Evolutionary conservation across 1,140 invertebrate genomes (phyloP).

Genomic region (Mercenaria mercenaria): DNA sequence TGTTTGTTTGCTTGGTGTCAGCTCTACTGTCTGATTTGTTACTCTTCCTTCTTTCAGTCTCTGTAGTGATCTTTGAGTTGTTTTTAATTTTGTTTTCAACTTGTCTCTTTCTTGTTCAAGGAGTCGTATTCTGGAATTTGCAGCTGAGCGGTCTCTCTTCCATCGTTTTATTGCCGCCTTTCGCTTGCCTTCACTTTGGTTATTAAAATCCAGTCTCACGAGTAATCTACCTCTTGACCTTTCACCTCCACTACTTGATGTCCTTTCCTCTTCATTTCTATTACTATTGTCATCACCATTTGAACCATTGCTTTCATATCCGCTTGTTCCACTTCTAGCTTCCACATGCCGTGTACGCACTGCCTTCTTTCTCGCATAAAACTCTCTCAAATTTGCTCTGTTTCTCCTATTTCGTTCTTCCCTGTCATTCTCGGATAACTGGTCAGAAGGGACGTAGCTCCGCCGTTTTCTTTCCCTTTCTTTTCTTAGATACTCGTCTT

Average conservation of each 20-base stretch:
- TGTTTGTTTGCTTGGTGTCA: background rate
- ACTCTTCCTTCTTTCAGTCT: background rate
- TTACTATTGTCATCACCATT: background rate
- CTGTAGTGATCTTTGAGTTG: slow-evolving; percentile 2
- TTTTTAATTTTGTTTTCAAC: too few relatives aligned
- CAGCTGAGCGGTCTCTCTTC: slow-evolving; percentile 32
- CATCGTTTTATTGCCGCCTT: slow-evolving; percentile 31
- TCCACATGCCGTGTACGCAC: background rate
- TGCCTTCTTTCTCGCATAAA: slow-evolving; percentile 10
- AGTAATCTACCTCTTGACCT: background rate
- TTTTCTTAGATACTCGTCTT: slow-evolving; percentile 42
- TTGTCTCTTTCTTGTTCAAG: slow-evolving; percentile 25
- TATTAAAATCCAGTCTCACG: slow-evolving; percentile 24
- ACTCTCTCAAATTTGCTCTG: slow-evolving; percentile 10
- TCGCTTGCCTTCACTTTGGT: slow-evolving; percentile 11
- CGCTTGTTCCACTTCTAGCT: slow-evolving; percentile 2
- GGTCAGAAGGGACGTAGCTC: slow-evolving; percentile 14
- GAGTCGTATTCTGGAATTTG: background rate
- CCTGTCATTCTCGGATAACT: slow-evolving; percentile 28
- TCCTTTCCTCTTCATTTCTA: too few relatives aligned
- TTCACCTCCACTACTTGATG: too few relatives aligned
- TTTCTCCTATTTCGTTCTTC: slow-evolving; percentile 1
- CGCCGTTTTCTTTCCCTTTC: slow-evolving; percentile 27
- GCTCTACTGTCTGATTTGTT: background rate
- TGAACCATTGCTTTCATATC: slow-evolving; percentile 27